Evolutionary conservation across 2,797 vertebrate genomes (phyloP).

Genomic region (Mionectes olivaceus): DNA sequence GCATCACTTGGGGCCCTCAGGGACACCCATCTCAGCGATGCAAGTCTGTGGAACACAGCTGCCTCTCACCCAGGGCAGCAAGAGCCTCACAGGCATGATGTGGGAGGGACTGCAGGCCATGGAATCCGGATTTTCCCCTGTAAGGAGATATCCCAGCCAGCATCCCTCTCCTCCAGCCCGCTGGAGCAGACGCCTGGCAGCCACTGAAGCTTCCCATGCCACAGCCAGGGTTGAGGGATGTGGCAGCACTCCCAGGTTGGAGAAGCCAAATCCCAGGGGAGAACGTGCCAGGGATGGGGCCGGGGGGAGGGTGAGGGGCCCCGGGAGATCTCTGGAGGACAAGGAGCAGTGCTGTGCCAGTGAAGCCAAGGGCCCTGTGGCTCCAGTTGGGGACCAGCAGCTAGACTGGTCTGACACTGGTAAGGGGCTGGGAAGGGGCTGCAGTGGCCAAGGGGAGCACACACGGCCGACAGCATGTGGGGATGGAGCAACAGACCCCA

Average conservation of each 20-base stretch:
- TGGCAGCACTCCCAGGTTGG: neutral
- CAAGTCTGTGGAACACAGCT: rapidly evolving
- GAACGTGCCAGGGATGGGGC: rapidly evolving
- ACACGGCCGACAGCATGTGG: rapidly evolving
- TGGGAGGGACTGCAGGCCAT: neutral
- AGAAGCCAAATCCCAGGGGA: neutral
- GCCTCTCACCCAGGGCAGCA: neutral
- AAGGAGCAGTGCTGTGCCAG: neutral
- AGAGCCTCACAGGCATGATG: neutral
- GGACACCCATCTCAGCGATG: rapidly evolving
- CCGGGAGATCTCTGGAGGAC: neutral
- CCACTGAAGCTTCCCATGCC: neutral
- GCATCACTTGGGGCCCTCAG: rapidly evolving
- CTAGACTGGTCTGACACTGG: neutral
- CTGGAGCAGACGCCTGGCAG: neutral
- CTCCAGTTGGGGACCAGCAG: neutral
- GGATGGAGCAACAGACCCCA: neutral
- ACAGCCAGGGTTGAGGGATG: neutral
- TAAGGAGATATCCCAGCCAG: neutral
- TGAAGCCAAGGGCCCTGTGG: rapidly evolving
- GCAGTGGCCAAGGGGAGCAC: rapidly evolving
- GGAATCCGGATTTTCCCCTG: conserved; percentile 9
- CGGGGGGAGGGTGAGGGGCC: rapidly evolving
- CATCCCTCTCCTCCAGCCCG: neutral
- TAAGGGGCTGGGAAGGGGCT: rapidly evolving